phyloP scores from a whole-genome alignment of 2,888 invertebrate species.

The Lycia hirtaria region DNA sequence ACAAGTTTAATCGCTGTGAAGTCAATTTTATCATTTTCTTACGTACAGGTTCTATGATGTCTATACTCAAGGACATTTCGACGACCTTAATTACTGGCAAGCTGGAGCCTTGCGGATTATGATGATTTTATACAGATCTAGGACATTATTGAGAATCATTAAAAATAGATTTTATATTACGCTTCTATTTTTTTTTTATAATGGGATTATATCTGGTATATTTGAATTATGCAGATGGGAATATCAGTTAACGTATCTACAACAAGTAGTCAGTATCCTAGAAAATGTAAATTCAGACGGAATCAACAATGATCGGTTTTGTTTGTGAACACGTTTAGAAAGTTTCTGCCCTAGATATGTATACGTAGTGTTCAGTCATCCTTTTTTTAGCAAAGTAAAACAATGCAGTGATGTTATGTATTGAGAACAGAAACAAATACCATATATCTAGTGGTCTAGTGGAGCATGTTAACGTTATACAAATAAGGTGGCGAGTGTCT shows the following conservation, averaged over 20 bases:
- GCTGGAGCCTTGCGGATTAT: slow-evolving; percentile 59
- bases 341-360: too few relatives aligned
- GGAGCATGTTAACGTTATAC: slow-evolving; percentile 69
- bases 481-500: slow-evolving; percentile 70
- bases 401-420: slow-evolving; percentile 43
- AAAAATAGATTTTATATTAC: background rate
- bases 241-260: background rate
- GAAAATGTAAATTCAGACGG: too few relatives aligned
- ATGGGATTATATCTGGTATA: too few relatives aligned
- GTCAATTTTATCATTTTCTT: slow-evolving; percentile 77
- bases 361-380: background rate
- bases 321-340: too few relatives aligned
- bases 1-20: slow-evolving; percentile 76
- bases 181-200: too few relatives aligned
- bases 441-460: slow-evolving; percentile 53
- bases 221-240: background rate
- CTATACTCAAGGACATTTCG: slow-evolving; percentile 73
- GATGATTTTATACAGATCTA: slow-evolving; percentile 55
- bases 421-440: slow-evolving; percentile 56
- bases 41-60: slow-evolving; percentile 63
- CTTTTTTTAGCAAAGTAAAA: slow-evolving; percentile 7
- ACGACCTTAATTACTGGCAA: slow-evolving; percentile 71
- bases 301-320: too few relatives aligned
- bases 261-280: too few relatives aligned
- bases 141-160: slow-evolving; percentile 31